phyloP scores from a whole-genome alignment of 2,888 invertebrate genomes.

The Agrotis clavis region DNA sequence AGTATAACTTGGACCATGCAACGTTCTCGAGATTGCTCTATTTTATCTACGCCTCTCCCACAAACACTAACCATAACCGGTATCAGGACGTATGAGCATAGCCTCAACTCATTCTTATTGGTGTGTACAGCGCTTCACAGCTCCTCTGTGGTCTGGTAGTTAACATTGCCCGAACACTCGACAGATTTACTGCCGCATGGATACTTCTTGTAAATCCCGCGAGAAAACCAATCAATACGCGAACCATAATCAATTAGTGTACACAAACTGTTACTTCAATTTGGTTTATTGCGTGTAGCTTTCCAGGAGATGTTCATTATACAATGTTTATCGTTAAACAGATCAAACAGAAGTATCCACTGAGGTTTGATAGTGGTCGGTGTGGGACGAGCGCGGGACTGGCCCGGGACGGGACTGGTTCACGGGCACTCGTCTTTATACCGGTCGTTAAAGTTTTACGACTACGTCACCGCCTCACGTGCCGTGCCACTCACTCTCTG shows the following conservation, averaged over 20 bases:
- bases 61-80: neutral
- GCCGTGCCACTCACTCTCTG: neutral
- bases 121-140: constrained; percentile 7
- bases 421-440: constrained; percentile 42
- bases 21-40: too few relatives aligned
- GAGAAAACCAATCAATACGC: constrained; percentile 41
- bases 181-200: constrained; percentile 30
- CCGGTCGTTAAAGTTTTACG: constrained; percentile 34
- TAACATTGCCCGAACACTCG: constrained; percentile 24
- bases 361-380: neutral
- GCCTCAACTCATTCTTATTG: constrained; percentile 9
- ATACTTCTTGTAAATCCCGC: constrained; percentile 30
- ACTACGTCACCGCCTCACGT: constrained; percentile 1
- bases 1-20: too few relatives aligned
- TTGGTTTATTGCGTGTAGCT: constrained; percentile 32
- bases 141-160: constrained; percentile 15
- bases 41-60: neutral
- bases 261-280: constrained; percentile 31
- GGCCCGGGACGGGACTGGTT: neutral
- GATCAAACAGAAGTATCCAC: constrained; percentile 36
- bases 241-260: constrained; percentile 29
- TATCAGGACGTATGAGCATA: neutral
- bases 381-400: neutral
- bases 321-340: constrained; percentile 29
- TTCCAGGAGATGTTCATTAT: constrained; percentile 38